Base-by-base conservation (phyloP, 2,888 invertebrate genomes). In the Terebella lapidaria region DNA sequence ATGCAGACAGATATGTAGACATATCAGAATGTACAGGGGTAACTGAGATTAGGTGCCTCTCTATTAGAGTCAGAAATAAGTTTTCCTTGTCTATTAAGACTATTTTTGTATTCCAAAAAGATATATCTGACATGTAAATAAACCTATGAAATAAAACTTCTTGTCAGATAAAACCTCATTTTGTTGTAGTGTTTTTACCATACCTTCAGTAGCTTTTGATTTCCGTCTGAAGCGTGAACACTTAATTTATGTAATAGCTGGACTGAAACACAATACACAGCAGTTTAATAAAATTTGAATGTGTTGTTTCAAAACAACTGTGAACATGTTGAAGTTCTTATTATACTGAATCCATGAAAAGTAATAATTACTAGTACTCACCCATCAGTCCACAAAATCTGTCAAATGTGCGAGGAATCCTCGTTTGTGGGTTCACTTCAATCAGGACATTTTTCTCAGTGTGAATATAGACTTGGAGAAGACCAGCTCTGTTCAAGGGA, bases 321-420 rank as follows among this genome's bases (percentile, higher is more conserved):
- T 10, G 35, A 35, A 35, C 35, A 35, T 35, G 35, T 35, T 25
- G 24, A 24, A 15, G 53, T 53, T 22, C 49, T n/a, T n/a, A n/a
- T n/a, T n/a, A n/a, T n/a, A n/a, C n/a, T n/a, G n/a, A n/a, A n/a
- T n/a, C n/a, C n/a, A n/a, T n/a, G n/a, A n/a, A n/a, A n/a, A n/a
- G n/a, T n/a, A n/a, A n/a, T n/a, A n/a, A n/a, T n/a, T n/a, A n/a
- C n/a, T n/a, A n/a, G n/a, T n/a, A n/a, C 70, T 66, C 84, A 93
- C 93, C 93, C 89, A 97, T 96, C 51, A 97, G 83, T 15, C 95
- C 95, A 70, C 94, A 92, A 84, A 97, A 97, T 78, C 96, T 85
- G 79, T 95, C 95, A 77, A 94, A 97, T 1, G 96, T 97, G 67
- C 96, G 85, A 0, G 97, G 97, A 81, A 97, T 94, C 74, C 96